Evolutionary conservation across 1,140 invertebrate genomes (phyloP).

Genomic region (Trichoplusia ni): DNA sequence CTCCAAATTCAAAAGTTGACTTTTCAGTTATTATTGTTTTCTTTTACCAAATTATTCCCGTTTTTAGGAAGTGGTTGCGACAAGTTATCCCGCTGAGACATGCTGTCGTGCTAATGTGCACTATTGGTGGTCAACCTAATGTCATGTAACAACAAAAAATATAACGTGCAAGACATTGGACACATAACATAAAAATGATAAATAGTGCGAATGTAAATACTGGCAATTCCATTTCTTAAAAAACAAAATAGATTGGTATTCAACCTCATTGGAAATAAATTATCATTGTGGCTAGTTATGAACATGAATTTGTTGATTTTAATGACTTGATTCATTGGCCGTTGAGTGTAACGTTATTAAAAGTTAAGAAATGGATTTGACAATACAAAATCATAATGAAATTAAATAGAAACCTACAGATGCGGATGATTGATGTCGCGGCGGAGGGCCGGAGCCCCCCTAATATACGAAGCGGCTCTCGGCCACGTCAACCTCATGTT

Average conservation of each 20-base stretch:
- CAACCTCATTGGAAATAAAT: neutral
- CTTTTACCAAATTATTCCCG: no score
- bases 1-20: no score
- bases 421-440: slow-evolving; percentile 69
- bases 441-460: slow-evolving; percentile 73
- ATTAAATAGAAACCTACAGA: slow-evolving; percentile 75
- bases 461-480: slow-evolving; percentile 54
- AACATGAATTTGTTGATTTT: no score
- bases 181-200: slow-evolving; percentile 1
- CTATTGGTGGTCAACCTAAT: neutral
- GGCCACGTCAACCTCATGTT: slow-evolving; percentile 58
- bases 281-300: neutral
- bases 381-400: slow-evolving; percentile 56
- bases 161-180: slow-evolving; percentile 11
- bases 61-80: neutral
- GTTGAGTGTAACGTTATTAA: neutral
- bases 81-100: neutral
- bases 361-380: slow-evolving; percentile 29
- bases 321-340: no score
- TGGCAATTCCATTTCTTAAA: neutral
- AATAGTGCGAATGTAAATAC: slow-evolving; percentile 19
- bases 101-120: slow-evolving; percentile 1
- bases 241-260: neutral
- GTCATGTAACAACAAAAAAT: neutral
- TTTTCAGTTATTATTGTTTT: no score